Evolutionary conservation across 1,140 invertebrate genomes (phyloP), one percentile per base, ranked within the genome.

Genomic region (Oryctes rhinoceros): DNA sequence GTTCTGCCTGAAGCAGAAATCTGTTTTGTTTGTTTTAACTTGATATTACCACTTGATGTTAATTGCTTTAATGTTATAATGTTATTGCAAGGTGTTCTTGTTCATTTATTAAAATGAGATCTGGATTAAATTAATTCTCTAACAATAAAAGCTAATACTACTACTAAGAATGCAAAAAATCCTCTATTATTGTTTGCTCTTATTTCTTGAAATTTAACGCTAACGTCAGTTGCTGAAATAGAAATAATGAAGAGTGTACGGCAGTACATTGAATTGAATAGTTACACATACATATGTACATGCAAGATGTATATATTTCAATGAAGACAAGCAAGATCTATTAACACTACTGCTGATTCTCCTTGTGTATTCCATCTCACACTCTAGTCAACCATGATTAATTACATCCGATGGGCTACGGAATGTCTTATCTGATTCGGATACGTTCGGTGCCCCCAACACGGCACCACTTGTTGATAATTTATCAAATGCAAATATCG

Each of bases 401-500:
- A 59, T 59, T 59, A 18, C 53, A 18, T 59, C 18, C 18, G 53
- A 59, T 59, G 15, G 15, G 13, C 18, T 59, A 59, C 13, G 18
- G 15, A 59, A 59, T 59, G 15, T 59, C 53, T 59, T 59, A 59
- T 59, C 53, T 59, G 53, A 59, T 59, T 59, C 53, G 53, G 53
- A 59, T 59, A 59, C 15, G 53, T 59, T 5, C 18, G 53, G 53
- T 59, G 18, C 53, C 53, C 53, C 53, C 53, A 59, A 59, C 53
- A 59, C 53, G 5, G 53, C 53, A 59, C 15, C n/a, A 18, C 53
- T 59, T 59, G 53, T 59, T 59, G 53, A 59, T 59, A 59, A 59
- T 59, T 59, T 59, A 59, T 59, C 53, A 59, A 59, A 59, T 59
- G 53, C 53, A 59, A 59, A 59, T 59, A 59, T 59, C 53, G 53